Evolutionary conservation across 2,888 invertebrate species (phyloP).

Genomic region (Eudasyphora cyanicolor): DNA sequence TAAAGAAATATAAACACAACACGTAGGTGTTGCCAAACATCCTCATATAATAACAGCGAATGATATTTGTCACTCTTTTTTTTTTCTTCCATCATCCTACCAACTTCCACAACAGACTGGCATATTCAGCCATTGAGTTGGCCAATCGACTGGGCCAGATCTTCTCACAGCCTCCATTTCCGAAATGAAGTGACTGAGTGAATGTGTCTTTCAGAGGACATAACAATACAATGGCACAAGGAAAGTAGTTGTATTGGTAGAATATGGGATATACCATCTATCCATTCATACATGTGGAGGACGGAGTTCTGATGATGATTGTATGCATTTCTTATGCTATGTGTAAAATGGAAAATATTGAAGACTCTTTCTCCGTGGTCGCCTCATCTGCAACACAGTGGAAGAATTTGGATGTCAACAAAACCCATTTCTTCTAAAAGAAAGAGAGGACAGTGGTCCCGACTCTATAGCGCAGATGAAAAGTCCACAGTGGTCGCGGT

Average conservation of each 20-base stretch:
- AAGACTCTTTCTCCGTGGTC: slow-evolving; percentile 19
- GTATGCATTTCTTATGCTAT: slow-evolving; percentile 54
- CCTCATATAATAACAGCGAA: slow-evolving; percentile 55
- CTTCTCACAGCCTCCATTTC: slow-evolving; percentile 31
- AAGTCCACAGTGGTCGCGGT: too few relatives aligned
- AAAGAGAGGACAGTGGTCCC: too few relatives aligned
- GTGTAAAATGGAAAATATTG: slow-evolving; percentile 56
- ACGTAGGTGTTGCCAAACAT: slow-evolving; percentile 64
- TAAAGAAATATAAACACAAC: slow-evolving; percentile 58
- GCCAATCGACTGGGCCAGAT: slow-evolving; percentile 5
- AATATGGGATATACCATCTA: background rate
- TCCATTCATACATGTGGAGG: background rate
- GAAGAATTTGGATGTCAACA: too few relatives aligned
- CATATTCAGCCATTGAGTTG: background rate
- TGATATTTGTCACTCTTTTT: slow-evolving; percentile 64
- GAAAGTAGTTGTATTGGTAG: slow-evolving; percentile 12
- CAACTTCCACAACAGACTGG: background rate
- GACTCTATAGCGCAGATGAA: too few relatives aligned
- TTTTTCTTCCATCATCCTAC: slow-evolving; percentile 30
- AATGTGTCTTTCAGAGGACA: slow-evolving; percentile 14
- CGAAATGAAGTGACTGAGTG: background rate
- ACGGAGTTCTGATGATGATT: background rate
- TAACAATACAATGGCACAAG: slow-evolving; percentile 13
- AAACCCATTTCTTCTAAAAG: too few relatives aligned
- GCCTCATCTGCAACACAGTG: background rate